Evolutionary conservation across 2,888 invertebrate species (phyloP).

Genomic region (Eurytoma adleriae): DNA sequence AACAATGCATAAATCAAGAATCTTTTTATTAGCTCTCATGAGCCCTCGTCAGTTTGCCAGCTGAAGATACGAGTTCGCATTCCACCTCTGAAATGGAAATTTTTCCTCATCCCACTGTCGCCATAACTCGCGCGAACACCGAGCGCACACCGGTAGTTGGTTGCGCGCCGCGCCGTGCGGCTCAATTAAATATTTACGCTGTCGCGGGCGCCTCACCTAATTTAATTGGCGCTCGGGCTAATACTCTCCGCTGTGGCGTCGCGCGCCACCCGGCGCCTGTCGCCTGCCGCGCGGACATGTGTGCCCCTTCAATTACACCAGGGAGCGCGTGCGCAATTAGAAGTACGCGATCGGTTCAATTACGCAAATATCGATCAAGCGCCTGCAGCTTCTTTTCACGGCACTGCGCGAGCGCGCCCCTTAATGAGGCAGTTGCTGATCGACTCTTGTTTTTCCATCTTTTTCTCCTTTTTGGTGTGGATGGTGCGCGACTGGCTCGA

Average conservation of each 20-base stretch:
- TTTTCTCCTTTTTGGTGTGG: not conserved
- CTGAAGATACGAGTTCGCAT: no score
- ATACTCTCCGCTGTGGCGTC: not conserved
- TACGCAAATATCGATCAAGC: constrained; percentile 11
- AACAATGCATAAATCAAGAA: no score
- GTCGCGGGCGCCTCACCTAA: not conserved
- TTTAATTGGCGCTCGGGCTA: not conserved
- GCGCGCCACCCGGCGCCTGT: not conserved
- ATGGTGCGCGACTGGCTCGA: not conserved
- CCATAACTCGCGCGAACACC: no score
- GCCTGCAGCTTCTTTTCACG: not conserved
- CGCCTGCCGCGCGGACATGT: not conserved
- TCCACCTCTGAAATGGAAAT: no score
- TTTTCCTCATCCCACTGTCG: no score
- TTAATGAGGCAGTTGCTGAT: not conserved
- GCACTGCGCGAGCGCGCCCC: no score
- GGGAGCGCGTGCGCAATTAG: not conserved
- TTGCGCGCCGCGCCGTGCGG: no score
- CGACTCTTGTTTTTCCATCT: no score
- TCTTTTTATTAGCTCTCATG: no score
- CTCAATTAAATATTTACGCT: not conserved
- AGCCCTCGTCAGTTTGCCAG: no score
- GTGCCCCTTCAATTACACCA: not conserved
- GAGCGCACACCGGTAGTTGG: no score
- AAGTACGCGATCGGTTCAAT: constrained; percentile 8